Evolutionary conservation across 2,113 vertebrate genomes (phyloP).

Genomic region (Dasypus novemcinctus): DNA sequence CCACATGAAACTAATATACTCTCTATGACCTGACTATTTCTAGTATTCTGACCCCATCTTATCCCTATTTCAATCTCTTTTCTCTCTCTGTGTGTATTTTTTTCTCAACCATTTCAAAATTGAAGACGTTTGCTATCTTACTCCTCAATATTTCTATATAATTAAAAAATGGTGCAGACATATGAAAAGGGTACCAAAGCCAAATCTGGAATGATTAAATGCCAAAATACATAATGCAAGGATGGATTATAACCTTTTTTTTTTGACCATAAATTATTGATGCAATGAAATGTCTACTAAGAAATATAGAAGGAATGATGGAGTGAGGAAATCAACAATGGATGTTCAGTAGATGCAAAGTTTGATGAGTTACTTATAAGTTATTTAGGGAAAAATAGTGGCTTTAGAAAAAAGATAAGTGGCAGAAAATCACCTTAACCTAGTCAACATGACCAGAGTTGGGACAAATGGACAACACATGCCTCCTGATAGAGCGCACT

Average conservation of each 20-base stretch:
- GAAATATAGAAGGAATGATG: neutral
- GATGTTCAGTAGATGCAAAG: neutral
- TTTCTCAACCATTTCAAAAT: neutral
- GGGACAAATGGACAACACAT: neutral
- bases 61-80: neutral
- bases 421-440: neutral
- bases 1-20: no score
- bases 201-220: neutral
- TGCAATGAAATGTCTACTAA: neutral
- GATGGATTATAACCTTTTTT: neutral
- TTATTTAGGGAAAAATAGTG: neutral
- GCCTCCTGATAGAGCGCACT: neutral
- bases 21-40: no score
- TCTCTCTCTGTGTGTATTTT: neutral
- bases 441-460: neutral
- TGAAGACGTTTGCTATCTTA: neutral
- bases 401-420: neutral
- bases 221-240: neutral
- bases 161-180: neutral
- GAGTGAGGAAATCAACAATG: neutral
- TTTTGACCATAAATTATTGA: neutral
- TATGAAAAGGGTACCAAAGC: neutral
- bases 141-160: neutral
- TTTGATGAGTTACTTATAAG: neutral
- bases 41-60: no score